Evolutionary conservation across 2,113 vertebrate genomes (phyloP).

Genomic region (Lepus timidus): DNA sequence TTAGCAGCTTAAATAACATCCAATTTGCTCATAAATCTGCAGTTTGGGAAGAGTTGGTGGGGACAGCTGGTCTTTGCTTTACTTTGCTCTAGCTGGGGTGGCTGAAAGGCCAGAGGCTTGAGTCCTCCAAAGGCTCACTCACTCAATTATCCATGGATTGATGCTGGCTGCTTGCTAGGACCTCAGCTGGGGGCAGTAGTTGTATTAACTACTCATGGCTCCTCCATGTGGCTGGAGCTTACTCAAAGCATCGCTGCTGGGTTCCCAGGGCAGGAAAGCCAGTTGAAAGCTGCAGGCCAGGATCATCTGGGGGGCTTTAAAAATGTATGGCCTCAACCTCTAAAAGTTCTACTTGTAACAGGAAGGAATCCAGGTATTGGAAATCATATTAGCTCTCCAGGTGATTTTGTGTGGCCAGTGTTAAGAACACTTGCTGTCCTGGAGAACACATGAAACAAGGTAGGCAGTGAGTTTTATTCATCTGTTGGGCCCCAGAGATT

Average conservation of each 20-base stretch:
- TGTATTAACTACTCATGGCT: not conserved
- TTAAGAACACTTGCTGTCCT: not conserved
- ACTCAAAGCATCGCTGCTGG: not conserved
- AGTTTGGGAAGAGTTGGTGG: not conserved
- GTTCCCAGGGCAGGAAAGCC: slow-evolving; percentile 24
- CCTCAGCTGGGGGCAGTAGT: not conserved
- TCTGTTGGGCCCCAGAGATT: slow-evolving; percentile 37
- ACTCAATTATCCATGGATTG: not conserved
- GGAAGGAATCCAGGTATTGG: not conserved
- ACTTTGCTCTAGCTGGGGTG: not conserved
- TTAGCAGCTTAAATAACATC: slow-evolving; percentile 22
- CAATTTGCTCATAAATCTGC: not conserved
- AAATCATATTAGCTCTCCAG: slow-evolving; percentile 16
- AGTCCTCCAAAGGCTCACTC: not conserved
- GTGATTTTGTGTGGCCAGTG: not conserved
- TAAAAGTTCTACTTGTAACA: slow-evolving; percentile 37
- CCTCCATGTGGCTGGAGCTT: slow-evolving; percentile 22
- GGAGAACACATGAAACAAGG: not conserved
- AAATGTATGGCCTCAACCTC: not conserved
- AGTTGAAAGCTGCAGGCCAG: not conserved
- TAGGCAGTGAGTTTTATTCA: not conserved
- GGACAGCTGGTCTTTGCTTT: not conserved
- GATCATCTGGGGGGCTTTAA: not conserved
- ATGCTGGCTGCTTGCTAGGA: not conserved
- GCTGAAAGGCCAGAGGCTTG: not conserved